phyloP scores from a whole-genome alignment of 2,888 invertebrate species.

The Cryptocephalus moraei region DNA sequence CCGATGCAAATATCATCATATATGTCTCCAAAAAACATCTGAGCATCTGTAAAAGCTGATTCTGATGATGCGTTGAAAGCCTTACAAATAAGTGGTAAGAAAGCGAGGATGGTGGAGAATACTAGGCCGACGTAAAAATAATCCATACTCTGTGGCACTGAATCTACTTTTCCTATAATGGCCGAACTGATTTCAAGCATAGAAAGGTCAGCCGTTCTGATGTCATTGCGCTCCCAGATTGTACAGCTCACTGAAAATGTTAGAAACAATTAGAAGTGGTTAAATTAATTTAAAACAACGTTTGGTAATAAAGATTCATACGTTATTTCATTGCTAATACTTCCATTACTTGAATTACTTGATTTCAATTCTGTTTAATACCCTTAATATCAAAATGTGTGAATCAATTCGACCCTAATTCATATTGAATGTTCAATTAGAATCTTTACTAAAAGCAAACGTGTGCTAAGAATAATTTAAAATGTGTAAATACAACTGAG shows the following conservation, averaged over 20 bases:
- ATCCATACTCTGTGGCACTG: conserved; percentile 66
- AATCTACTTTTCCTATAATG: conserved; percentile 85
- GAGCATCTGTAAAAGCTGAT: conserved; percentile 2
- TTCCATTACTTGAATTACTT: no score
- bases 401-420: no score
- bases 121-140: conserved; percentile 63
- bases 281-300: neutral
- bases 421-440: no score
- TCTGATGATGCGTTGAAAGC: conserved; percentile 5
- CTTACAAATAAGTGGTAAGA: conserved; percentile 52
- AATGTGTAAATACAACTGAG: no score
- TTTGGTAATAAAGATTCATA: neutral
- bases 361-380: no score
- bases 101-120: conserved; percentile 48
- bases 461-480: no score
- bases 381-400: no score
- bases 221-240: conserved; percentile 85
- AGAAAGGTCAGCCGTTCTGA: conserved; percentile 86
- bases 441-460: no score
- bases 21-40: conserved; percentile 5
- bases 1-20: conserved; percentile 3
- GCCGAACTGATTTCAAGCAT: conserved; percentile 91
- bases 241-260: conserved; percentile 74
- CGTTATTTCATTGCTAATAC: no score
- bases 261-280: neutral